Base-by-base conservation (phyloP, 2,888 invertebrate species). In the Papilio protenor region DNA sequence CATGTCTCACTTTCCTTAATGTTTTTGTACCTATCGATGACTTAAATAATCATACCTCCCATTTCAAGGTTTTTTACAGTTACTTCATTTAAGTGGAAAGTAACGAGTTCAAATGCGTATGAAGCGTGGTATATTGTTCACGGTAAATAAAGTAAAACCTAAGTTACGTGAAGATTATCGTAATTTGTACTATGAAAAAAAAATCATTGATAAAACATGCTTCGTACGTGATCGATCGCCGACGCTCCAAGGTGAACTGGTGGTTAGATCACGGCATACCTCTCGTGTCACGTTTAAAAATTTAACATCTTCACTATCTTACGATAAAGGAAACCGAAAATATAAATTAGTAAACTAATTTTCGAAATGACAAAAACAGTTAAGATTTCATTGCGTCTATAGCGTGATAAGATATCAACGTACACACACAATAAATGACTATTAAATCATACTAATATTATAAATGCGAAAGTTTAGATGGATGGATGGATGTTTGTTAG, bases 231-330 rank as follows among this genome's bases (percentile, higher is more conserved):
- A 82, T 84, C 81, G 12, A 76, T 82, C 83, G 85, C 84, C 83
- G 84, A 81, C 77, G 77, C 77, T 77, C 87, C 91, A 91, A 91
- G 91, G 91, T 89, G 85, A 90, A 84, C 87, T 69, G 77, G 85
- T 80, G 81, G 78, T 89, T 87, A 88, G 87, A 86, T 89, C 88
- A 89, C 81, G 82, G 79, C 81, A 81, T 82, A 75, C 77, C 81
- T 80, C 80, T 76, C 81, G 80, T 84, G 87, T 87, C 90, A 90
- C 88, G 90, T 88, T 86, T 83, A 76, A 77, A 74, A 76, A 77
- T 59, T 52, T n/a, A 70, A 69, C 73, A n/a, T 57, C 72, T 55
- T 21, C n/a, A n/a, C 61, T 64, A 64, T 33, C 61, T 18, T 64
- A 3, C n/a, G n/a, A 18, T 64, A 18, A 18, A 10, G 40, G 18